Base-by-base conservation (phyloP, 2,888 invertebrate species). In the Amaurobius ferox region DNA sequence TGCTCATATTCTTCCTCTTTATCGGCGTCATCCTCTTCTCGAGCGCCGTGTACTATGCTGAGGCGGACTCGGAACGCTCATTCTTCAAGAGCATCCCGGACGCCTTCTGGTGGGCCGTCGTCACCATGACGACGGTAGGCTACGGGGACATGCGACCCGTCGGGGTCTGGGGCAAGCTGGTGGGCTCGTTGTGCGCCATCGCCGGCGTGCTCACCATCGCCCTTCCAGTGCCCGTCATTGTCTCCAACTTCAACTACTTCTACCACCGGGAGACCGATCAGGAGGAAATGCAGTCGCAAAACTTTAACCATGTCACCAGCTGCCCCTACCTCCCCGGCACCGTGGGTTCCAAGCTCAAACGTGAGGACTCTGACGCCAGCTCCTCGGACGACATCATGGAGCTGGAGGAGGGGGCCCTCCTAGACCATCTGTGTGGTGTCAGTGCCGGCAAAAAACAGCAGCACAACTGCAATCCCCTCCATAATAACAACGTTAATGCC, bases 131-230 rank as follows among this genome's bases (percentile, higher is more conserved):
- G 91, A 99, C 98, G 93, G 98, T 99, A 94, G 98, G 98, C 94
- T 99, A 99, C 95, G 98, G 98, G 94, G 98, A 99, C 94, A 99
- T 99, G 98, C 97, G 98, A 94, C 99, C 98, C 91, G 98, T 98
- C 91, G 98, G 98, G 91, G 97, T 98, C 90, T 98, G 98, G 98
- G 99, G 99, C 91, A 98, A 98, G 93, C 97, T 97, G 93, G 98
- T 99, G 91, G 98, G 99, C 90, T 98, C 98, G 90, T 94, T 99
- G 91, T 99, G 99, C 93, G 99, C 98, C 92, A 98, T 99, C 93
- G 98, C 98, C 92, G 98, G 99, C 93, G 98, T 99, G 92, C 94
- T 99, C 93, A 99, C 98, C 92, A 99, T 99, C 93, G 98, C 99
- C 89, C 94, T 99, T 91, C 98, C 98, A 90, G 99, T 99, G 91